phyloP scores from a whole-genome alignment of 2,888 invertebrate species.

The Busseola fusca region DNA sequence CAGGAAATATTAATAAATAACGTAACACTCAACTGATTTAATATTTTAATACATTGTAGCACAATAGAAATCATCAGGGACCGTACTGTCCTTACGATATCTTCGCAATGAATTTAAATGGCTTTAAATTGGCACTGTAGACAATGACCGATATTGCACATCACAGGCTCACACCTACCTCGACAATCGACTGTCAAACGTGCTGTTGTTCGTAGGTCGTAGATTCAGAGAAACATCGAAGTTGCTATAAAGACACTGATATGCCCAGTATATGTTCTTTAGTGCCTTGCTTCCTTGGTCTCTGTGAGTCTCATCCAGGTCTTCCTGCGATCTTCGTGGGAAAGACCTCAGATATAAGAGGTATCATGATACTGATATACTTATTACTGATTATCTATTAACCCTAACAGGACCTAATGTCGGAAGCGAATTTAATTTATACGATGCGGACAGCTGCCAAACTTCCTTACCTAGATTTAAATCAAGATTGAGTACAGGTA shows the following conservation, averaged over 20 bases:
- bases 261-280: background rate
- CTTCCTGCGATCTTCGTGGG: background rate
- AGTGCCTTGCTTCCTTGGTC: background rate
- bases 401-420: background rate
- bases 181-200: background rate
- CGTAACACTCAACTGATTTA: constrained; percentile 8
- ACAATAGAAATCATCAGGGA: constrained; percentile 42
- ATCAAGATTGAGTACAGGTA: constrained; percentile 14
- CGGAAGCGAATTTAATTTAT: background rate
- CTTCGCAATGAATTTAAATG: constrained; percentile 50
- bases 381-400: background rate
- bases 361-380: background rate
- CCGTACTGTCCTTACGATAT: constrained; percentile 13
- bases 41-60: constrained; percentile 44
- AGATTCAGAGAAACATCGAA: background rate
- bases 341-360: background rate
- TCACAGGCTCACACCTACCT: constrained; percentile 9
- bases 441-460: too few species aligned
- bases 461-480: background rate
- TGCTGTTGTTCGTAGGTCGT: background rate
- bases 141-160: constrained; percentile 29
- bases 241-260: background rate
- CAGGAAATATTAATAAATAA: constrained; percentile 15
- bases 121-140: constrained; percentile 34
- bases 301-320: background rate